Base-by-base conservation (phyloP, 2,888 invertebrate species). In the Drosophila phalerata region DNA sequence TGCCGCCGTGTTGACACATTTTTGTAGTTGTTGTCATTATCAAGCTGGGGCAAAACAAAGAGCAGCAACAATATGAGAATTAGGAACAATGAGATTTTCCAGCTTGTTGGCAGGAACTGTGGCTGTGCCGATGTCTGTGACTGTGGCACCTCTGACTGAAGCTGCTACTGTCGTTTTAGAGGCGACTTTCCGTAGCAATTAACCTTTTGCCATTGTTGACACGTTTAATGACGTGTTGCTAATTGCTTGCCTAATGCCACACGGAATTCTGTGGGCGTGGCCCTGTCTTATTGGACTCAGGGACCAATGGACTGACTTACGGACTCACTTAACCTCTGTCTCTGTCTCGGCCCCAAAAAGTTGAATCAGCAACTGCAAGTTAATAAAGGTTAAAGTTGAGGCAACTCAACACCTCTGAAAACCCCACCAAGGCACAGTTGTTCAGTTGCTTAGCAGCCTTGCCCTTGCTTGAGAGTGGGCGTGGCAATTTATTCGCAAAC, bases 151-250 rank as follows among this genome's bases (percentile, higher is more conserved):
- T 43, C 32, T 22, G 43, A 15, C 43, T 38, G 34, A 15, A 34
- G 52, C 30, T 57, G 19, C 45, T 57, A n/a, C 34, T 55, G 71
- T 9, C n/a, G 42, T 25, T 62, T 64, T 64, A 45, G 57, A 42
- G 63, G 43, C 34, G 47, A 56, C 64, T 74, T 81, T 70, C 69
- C 67, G 69, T 57, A 68, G 63, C 80, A 84, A 88, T 88, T 84
- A 88, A 88, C 88, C 88, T 82, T 84, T 88, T 69, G 86, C 64
- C 68, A 69, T 69, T 88, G 83, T 88, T 84, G 83, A 85, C 88
- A 88, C 77, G 71, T 75, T 72, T 88, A 84, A 84, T 84, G 86
- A 84, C 75, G 88, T 88, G 83, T 82, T 79, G 77, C 83, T 84
- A 84, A 84, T 84, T 84, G 85, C 72, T 70, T 66, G 65, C 63